These are phyloP conservation scores for Rhinophrynus dorsalis DNA, from an alignment of 2,797 vertebrate species.

Conservation along the genomic window DNA sequence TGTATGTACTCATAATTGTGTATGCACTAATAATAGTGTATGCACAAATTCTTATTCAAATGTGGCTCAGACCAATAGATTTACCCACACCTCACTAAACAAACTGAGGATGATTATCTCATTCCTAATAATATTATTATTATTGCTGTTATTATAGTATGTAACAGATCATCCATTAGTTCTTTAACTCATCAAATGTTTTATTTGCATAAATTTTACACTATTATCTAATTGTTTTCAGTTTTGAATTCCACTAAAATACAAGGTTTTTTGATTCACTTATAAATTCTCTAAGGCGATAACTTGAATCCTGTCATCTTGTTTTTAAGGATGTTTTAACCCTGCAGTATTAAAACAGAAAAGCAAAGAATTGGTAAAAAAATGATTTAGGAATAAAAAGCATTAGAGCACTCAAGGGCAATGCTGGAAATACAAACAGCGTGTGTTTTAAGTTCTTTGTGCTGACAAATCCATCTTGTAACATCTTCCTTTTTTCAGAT, in stretches of 20 bases:
- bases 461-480: slow-evolving; percentile 44
- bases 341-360: slow-evolving; percentile 50
- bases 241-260: slow-evolving; percentile 56
- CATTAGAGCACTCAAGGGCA: slow-evolving; percentile 39
- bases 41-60: no score
- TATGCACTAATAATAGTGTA: no score
- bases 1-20: no score
- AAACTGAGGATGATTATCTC: no score
- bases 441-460: slow-evolving; percentile 42
- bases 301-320: slow-evolving; percentile 59
- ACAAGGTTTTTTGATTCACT: slow-evolving; percentile 58
- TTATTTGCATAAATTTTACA: slow-evolving; percentile 28
- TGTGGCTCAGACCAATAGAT: no score
- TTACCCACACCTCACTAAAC: no score
- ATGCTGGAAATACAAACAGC: slow-evolving; percentile 41
- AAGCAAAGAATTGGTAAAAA: slow-evolving; percentile 37
- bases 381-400: slow-evolving; percentile 40
- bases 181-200: no score
- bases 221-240: slow-evolving; percentile 60
- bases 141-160: no score
- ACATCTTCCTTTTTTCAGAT: slow-evolving; percentile 42
- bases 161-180: no score
- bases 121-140: no score
- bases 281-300: slow-evolving; percentile 55
- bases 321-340: slow-evolving; percentile 54